A percentile compares a stretch with the other conserved stretches of the same genome.
phyloP scores from a whole-genome alignment of 2,113 vertebrate genomes.

The Toxostoma redivivum region DNA sequence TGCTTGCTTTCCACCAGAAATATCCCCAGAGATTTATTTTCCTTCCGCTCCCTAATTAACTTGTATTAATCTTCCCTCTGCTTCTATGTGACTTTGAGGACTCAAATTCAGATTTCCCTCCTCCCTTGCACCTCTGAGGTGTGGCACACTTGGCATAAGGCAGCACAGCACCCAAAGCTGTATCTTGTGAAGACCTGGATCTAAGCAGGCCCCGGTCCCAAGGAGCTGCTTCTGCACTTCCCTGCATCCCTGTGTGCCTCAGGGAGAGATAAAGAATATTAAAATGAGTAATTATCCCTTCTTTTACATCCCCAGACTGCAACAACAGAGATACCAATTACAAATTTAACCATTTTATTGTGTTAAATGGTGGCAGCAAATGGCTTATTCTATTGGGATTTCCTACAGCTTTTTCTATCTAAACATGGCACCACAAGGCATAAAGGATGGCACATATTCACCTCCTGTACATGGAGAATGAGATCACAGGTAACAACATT shows the following conservation, averaged over 20 bases:
- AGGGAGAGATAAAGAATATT: not conserved
- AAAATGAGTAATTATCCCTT: not conserved
- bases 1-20: not conserved
- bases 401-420: not conserved
- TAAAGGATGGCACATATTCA: rapidly evolving
- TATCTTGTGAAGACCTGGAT: not conserved
- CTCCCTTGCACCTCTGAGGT: not conserved
- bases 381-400: not conserved
- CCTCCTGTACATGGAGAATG: not conserved
- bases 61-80: not conserved
- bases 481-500: not conserved
- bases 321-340: not conserved
- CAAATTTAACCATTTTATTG: not conserved
- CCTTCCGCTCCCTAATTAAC: not conserved
- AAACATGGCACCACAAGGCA: rapidly evolving
- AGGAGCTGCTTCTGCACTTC: not conserved
- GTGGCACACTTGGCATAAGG: not conserved
- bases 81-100: not conserved
- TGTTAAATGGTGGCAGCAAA: not conserved
- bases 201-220: not conserved
- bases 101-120: not conserved
- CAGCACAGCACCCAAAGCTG: not conserved
- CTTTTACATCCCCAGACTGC: not conserved
- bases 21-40: not conserved
- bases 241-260: not conserved